Base-by-base conservation (phyloP, 2,888 invertebrate species). In the Oasisia sp. region DNA sequence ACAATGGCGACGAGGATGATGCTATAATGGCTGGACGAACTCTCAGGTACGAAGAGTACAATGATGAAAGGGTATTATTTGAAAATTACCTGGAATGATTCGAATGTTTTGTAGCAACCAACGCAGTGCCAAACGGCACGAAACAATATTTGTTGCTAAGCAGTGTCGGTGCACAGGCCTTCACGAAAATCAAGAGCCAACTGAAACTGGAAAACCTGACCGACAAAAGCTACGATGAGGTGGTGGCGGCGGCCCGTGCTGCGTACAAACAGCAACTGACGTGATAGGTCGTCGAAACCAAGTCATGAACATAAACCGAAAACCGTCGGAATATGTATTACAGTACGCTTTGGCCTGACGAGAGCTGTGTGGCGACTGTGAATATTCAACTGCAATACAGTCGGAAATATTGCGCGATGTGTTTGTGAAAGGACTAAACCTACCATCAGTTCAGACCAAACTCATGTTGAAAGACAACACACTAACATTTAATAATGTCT, bases 391-490 rank as follows among this genome's bases (percentile, higher is more conserved):
- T 3, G 38, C 74, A 74, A 27, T 74, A 27, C 74, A 74, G 74
- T 27, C 74, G 27, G 74, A 74, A 74, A 74, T 74, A 74, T 74
- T 74, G n/a, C 74, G 74, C 27, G 74, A 74, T n/a, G 74, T 74
- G 74, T 74, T 74, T 74, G 74, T 74, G 74, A 74, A 74, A 74
- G 74, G n/a, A n/a, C 74, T 74, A n/a, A n/a, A n/a, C n/a, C n/a
- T n/a, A n/a, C n/a, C n/a, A n/a, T n/a, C n/a, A 74, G 74, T 74
- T 3, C n/a, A 74, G 74, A 74, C n/a, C 14, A 74, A 74, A 74
- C 74, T 74, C 27, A n/a, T 27, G 27, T n/a, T 74, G 74, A 74
- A 74, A 74, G 74, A 74, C 27, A 74, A 7, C 74, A 74, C 27
- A 74, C 74, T 74, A 74, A 74, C 27, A 3, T 74, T 74, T 74